Evolutionary conservation across 2,888 invertebrate genomes (phyloP).

Genomic region (Amblyteles armatorius): DNA sequence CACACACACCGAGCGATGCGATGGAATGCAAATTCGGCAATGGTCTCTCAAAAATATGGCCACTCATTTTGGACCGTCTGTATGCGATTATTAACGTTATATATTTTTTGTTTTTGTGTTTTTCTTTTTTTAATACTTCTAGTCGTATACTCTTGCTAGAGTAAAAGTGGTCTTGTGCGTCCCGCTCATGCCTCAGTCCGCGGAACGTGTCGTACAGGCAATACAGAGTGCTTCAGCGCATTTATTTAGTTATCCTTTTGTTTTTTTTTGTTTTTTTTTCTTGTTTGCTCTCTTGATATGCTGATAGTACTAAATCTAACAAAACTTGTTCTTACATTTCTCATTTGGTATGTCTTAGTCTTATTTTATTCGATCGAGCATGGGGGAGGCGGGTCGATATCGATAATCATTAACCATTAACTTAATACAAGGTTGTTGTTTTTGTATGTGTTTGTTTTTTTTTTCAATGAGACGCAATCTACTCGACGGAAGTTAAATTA

Average conservation of each 20-base stretch:
- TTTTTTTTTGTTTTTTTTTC: conserved; percentile 66
- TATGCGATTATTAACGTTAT: conserved; percentile 81
- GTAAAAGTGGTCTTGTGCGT: conserved; percentile 83
- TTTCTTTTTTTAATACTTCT: conserved; percentile 81
- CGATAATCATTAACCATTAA: conserved; percentile 71
- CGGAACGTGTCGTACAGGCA: conserved; percentile 81
- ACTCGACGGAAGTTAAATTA: conserved; percentile 75
- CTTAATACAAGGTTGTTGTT: conserved; percentile 73
- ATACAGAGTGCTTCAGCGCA: conserved; percentile 82
- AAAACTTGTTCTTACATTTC: conserved; percentile 82
- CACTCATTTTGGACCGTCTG: conserved; percentile 82
- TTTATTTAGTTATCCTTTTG: conserved; percentile 68
- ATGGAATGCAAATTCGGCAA: conserved; percentile 69
- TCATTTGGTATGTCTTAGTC: conserved; percentile 84
- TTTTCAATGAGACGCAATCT: conserved; percentile 75
- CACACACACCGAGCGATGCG: conserved; percentile 64
- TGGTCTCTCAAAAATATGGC: conserved; percentile 80
- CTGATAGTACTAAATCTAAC: conserved; percentile 82
- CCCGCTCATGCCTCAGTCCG: conserved; percentile 72
- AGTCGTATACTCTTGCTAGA: conserved; percentile 84
- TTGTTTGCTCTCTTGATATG: conserved; percentile 82
- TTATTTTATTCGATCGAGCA: conserved; percentile 75
- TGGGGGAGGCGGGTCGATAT: conserved; percentile 41
- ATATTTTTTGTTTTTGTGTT: conserved; percentile 71
- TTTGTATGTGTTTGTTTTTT: not conserved